Evolutionary conservation across 2,797 vertebrate species (phyloP).

Genomic region (Stomatorhinus walkeri): DNA sequence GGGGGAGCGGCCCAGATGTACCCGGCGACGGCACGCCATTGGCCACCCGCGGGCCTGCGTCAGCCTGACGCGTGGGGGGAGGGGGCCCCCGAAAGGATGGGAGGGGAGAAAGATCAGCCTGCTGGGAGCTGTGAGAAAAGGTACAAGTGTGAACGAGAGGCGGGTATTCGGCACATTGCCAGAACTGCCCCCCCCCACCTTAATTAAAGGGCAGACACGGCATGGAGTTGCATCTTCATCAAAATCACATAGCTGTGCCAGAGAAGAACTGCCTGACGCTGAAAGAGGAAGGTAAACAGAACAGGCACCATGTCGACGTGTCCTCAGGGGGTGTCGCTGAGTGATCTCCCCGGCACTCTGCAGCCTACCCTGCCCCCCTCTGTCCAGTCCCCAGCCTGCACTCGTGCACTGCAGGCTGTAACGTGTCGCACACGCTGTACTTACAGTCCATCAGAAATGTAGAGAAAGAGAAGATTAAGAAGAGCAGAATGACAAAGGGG

Average conservation of each 20-base stretch:
- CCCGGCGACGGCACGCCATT: slow-evolving; percentile 64
- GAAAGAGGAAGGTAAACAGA: not conserved
- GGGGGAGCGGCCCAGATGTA: slow-evolving; percentile 59
- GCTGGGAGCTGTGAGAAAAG: not conserved
- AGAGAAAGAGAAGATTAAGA: not conserved
- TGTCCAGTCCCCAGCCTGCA: not conserved
- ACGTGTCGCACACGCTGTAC: not conserved
- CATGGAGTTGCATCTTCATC: not conserved
- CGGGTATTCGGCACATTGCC: not conserved
- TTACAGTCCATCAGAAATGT: not conserved
- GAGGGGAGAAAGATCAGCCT: not conserved
- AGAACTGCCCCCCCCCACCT: not conserved
- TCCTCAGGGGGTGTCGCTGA: not conserved
- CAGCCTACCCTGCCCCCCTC: not conserved
- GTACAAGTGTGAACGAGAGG: not conserved
- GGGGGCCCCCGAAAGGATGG: not conserved
- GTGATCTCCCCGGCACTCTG: not conserved
- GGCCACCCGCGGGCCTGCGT: slow-evolving; percentile 76
- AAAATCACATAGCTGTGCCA: not conserved
- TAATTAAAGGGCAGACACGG: slow-evolving; percentile 1
- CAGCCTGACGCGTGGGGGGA: slow-evolving; percentile 74
- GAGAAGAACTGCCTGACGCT: not conserved
- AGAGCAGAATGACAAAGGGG: not conserved
- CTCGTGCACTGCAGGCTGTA: not conserved
- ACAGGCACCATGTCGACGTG: not conserved